phyloP scores from a whole-genome alignment of 2,888 invertebrate genomes.

The Girardia tigrina region DNA sequence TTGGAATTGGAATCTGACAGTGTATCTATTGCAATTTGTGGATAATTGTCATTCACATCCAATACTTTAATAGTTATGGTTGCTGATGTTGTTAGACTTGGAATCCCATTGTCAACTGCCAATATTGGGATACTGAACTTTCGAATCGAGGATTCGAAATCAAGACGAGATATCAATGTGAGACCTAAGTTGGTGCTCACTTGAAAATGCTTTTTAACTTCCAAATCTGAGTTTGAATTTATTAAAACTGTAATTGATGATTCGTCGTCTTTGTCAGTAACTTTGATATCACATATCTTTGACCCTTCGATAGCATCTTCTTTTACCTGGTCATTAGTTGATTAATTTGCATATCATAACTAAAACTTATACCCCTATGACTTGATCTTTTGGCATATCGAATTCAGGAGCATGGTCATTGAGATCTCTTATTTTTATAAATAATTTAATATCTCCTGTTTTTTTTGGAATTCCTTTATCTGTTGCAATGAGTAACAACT shows the following conservation, averaged over 20 bases:
- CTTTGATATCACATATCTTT: background rate
- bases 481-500: background rate
- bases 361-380: background rate
- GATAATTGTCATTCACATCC: constrained; percentile 33
- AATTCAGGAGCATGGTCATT: background rate
- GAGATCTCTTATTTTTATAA: background rate
- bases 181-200: background rate
- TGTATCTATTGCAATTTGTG: constrained; percentile 25
- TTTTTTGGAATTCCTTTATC: background rate
- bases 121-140: constrained; percentile 21
- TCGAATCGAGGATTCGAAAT: background rate
- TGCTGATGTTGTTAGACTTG: constrained; percentile 26
- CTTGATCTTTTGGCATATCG: background rate
- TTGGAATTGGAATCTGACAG: background rate
- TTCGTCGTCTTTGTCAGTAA: background rate
- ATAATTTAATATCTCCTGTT: background rate
- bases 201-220: background rate
- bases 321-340: background rate
- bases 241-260: background rate
- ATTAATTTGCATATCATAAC: too few species aligned
- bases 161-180: background rate
- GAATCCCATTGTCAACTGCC: constrained; percentile 33
- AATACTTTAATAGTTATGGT: constrained; percentile 28
- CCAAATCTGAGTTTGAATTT: background rate
- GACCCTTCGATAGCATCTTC: background rate